Base-by-base conservation (phyloP, 2,888 invertebrate species). In the Tetramorium bicarinatum region DNA sequence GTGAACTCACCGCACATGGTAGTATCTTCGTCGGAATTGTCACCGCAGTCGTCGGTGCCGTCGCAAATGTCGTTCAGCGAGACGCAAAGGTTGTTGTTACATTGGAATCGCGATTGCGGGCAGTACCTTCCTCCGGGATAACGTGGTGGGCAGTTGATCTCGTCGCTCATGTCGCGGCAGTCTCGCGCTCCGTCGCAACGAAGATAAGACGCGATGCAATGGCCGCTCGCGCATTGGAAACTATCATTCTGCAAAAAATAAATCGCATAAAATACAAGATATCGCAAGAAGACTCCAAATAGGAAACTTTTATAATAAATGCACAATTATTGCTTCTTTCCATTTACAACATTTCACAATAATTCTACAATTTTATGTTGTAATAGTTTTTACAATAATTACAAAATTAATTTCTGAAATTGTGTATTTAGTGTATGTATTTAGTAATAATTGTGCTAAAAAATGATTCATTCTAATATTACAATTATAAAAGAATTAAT, bases 11-110 rank as follows among this genome's bases (percentile, higher is more conserved):
- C 91, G 34, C 98, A 99, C 76, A 98, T 96, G 15, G 96, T 95
- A 0, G 97, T 95, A 52, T 97, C 96, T 95, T 99, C 99, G 94
- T 99, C 99, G 0, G 98, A 97, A 49, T 97, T 97, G 94, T 99
- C 99, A 11, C 98, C 98, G 93, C 99, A 99, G 95, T 99, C 99
- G 92, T 99, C 98, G 44, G 97, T 97, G 54, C 99, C 99, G 93
- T 99, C 99, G 95, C 99, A 99, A 18, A 98, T 96, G 95, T 99
- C 99, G 8, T 97, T 97, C 86, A 97, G 96, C 8, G 98, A 97
- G 49, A 99, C 98, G 95, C 99, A 99, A 64, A 99, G 96, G 93
- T 98, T 98, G 95, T 99, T 99, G 82, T 96, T 96, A 94, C 99
- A 99, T 93, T 99, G 98, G 96, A 98, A 99, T 92, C 97, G 97